A percentile compares a stretch with the other conserved stretches of the same genome.
Evolutionary conservation across 2,888 invertebrate species (phyloP).

Genomic region (Phaonia tiefii): DNA sequence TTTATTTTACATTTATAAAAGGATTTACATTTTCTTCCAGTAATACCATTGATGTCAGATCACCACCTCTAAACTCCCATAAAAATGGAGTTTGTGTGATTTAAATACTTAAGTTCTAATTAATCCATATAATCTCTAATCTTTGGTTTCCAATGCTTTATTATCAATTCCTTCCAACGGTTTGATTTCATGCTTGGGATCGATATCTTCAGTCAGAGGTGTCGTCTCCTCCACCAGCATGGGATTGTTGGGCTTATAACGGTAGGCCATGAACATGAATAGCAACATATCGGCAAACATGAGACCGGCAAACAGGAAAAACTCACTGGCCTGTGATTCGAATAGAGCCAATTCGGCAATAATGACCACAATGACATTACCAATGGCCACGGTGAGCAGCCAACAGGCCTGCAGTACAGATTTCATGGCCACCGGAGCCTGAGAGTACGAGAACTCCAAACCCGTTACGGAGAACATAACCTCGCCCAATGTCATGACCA

Average conservation of each 20-base stretch:
- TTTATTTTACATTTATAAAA: no score
- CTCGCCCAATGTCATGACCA: slow-evolving; percentile 84
- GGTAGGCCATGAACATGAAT: slow-evolving; percentile 89
- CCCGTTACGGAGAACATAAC: slow-evolving; percentile 87
- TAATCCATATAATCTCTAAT: slow-evolving; percentile 58
- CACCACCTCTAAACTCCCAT: neutral
- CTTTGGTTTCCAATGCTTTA: slow-evolving; percentile 70
- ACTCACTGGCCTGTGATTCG: slow-evolving; percentile 90
- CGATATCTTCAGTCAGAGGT: slow-evolving; percentile 66
- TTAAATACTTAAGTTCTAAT: neutral
- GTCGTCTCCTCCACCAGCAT: slow-evolving; percentile 66
- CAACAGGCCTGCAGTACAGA: slow-evolving; percentile 95
- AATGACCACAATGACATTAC: slow-evolving; percentile 95
- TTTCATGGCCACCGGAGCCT: slow-evolving; percentile 91
- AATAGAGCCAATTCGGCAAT: slow-evolving; percentile 90
- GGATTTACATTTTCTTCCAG: no score
- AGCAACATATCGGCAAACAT: slow-evolving; percentile 92
- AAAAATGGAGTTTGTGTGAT: neutral
- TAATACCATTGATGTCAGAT: slow-evolving; percentile 2
- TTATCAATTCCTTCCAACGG: slow-evolving; percentile 71
- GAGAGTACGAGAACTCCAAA: slow-evolving; percentile 86
- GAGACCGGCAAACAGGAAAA: slow-evolving; percentile 93
- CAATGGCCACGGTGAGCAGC: slow-evolving; percentile 96
- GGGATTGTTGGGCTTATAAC: slow-evolving; percentile 83
- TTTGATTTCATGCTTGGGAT: slow-evolving; percentile 59